Base-by-base conservation (phyloP, 1,140 invertebrate genomes). In the Drosophila punjabiensis region DNA sequence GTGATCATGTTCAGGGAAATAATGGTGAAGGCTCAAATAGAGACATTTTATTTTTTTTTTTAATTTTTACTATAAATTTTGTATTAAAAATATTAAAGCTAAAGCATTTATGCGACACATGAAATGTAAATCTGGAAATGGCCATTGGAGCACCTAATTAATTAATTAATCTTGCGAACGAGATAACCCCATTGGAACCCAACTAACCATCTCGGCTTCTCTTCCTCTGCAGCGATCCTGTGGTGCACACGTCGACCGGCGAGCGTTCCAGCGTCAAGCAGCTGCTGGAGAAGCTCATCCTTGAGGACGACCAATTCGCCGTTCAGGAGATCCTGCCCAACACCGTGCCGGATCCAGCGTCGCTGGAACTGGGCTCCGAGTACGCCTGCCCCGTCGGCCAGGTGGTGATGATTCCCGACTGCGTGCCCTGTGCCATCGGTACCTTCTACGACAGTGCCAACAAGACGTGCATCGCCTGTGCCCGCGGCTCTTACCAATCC, bases 361-460 rank as follows among this genome's bases (percentile, higher is more conserved):
- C 98, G 18, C 94, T 99, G 39, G 92, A 95, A 43, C 94, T 99
- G 2, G 95, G 97, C 82, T 98, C 98, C 0, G 98, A 98, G 87
- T 99, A 98, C 91, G 97, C 97, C 62, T 99, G 98, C 93, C 97
- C 97, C 0, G 94, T 96, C 71, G 98, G 98, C 59, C 97, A 98
- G 94, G 98, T 99, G 35, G 97, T 98, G 5, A 97, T 98, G 94
- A 96, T 96, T 28, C 97, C 97, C 66, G 97, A 98, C 92, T 98
- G 98, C 92, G 98, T 99, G 30, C 97, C 98, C 30, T 99, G 99
- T 93, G 96, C 98, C 39, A 95, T 98, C 75, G 99, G 99, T 58
- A 98, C 97, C 4, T 99, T 95, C 94, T 98, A 97, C 92, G 95
- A 98, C 78, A 94, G 94, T 37, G 94, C 95, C 9, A 96, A 95